Percentiles rank a stretch among this genome's conserved stretches.
These are phyloP conservation scores for Dasypolia templi DNA, from an alignment of 2,888 invertebrate genomes.

Conservation along the genomic window DNA sequence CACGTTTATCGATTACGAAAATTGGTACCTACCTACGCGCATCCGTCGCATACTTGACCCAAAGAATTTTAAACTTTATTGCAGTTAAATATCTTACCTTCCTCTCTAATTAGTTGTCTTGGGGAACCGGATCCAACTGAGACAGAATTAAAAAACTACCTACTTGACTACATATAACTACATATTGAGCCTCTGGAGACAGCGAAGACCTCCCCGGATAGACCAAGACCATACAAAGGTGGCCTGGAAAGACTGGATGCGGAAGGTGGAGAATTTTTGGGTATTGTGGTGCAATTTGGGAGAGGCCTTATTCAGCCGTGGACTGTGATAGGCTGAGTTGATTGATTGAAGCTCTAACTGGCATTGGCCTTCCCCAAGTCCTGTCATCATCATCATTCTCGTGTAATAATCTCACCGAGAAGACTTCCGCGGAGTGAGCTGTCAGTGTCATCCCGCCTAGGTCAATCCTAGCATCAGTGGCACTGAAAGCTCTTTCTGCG, in stretches of 20 bases:
- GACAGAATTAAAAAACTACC: too few species aligned
- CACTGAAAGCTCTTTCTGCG: too few species aligned
- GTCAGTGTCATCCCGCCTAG: too few species aligned
- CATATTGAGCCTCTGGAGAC: not conserved
- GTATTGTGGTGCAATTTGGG: not conserved
- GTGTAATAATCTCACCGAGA: too few species aligned
- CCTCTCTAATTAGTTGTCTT: slow-evolving; percentile 6
- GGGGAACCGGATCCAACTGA: not conserved
- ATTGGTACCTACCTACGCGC: not conserved
- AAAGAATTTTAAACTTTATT: slow-evolving; percentile 5
- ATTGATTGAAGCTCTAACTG: not conserved
- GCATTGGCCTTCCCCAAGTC: too few species aligned
- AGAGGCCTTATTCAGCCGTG: not conserved
- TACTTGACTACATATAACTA: not conserved
- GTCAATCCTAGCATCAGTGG: too few species aligned
- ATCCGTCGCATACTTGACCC: slow-evolving; percentile 1
- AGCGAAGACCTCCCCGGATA: not conserved
- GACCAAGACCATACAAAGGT: not conserved
- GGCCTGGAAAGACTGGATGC: not conserved
- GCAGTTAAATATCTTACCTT: slow-evolving; percentile 8
- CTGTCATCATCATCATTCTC: not conserved
- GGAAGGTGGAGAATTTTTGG: not conserved
- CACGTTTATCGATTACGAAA: slow-evolving; percentile 32
- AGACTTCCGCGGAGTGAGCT: too few species aligned
- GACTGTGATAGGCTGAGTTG: not conserved